phyloP scores from a whole-genome alignment of 2,888 invertebrate genomes.

The Drosophila suboccidentalis region DNA sequence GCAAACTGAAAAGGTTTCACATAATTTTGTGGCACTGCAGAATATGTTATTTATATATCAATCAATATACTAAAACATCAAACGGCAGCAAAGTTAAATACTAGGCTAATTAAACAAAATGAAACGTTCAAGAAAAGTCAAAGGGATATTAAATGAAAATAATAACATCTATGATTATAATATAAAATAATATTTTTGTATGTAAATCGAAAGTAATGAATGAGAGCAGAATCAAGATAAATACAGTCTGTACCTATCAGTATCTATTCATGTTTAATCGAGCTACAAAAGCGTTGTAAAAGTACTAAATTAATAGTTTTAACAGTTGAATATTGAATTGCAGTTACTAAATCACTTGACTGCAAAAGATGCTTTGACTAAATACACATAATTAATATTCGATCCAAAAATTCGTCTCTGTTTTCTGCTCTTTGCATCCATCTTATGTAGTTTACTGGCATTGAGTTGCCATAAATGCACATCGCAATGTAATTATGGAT shows the following conservation, averaged over 20 bases:
- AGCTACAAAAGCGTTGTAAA: too few relatives aligned
- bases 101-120: background rate
- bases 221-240: too few relatives aligned
- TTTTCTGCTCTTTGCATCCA: background rate
- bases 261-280: too few relatives aligned
- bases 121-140: background rate
- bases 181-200: too few relatives aligned
- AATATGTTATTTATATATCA: background rate
- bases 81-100: background rate
- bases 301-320: background rate
- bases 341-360: background rate
- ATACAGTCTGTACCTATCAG: too few relatives aligned
- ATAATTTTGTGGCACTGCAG: constrained; percentile 13
- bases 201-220: too few relatives aligned
- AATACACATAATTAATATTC: constrained; percentile 12
- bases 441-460: constrained; percentile 7
- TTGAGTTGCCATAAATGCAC: constrained; percentile 37
- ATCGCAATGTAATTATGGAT: constrained; percentile 34
- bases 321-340: background rate
- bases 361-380: background rate
- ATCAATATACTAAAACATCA: background rate
- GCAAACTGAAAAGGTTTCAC: constrained; percentile 14
- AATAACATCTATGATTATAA: too few relatives aligned
- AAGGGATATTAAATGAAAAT: too few relatives aligned
- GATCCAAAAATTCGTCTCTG: background rate